A percentile compares a stretch with the other conserved stretches of the same genome.
Conservation (phyloP, 2,888 invertebrate species). For the Schizaphis graminum region DNA sequence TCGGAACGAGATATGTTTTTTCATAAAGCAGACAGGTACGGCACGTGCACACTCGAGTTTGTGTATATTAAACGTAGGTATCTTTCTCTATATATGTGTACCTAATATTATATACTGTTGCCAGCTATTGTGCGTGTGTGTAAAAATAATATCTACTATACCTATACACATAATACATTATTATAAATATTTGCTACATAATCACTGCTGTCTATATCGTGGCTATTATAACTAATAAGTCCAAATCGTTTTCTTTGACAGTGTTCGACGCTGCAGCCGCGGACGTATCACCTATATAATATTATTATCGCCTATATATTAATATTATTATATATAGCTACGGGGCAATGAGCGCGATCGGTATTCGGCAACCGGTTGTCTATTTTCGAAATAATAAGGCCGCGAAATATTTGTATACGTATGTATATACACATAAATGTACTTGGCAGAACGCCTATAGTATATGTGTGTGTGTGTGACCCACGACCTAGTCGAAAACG, state of each 20-base stretch:
- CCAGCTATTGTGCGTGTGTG: neutral
- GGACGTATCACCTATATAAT: neutral
- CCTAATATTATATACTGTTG: neutral
- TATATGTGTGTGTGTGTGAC: neutral
- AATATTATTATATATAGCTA: neutral
- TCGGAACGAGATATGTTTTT: conserved; percentile 1
- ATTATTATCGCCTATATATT: neutral
- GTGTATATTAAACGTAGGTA: neutral
- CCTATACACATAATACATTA: neutral
- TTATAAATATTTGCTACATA: no score
- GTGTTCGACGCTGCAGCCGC: neutral
- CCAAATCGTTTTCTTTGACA: conserved; percentile 5
- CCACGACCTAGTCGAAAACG: conserved; percentile 39
- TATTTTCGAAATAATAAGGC: conserved; percentile 62
- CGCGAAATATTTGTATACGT: conserved; percentile 17
- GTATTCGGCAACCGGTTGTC: conserved; percentile 62
- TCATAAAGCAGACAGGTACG: neutral
- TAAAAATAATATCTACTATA: neutral
- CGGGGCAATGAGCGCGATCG: conserved; percentile 18
- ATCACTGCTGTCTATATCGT: neutral
- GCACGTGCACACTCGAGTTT: neutral
- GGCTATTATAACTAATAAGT: conserved; percentile 33
- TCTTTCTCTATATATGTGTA: neutral
- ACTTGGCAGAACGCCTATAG: conserved; percentile 16
- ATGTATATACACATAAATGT: neutral